These are phyloP conservation scores for Caenorhabditis parvicauda DNA, from an alignment of 2,888 invertebrate genomes.

Conservation along the genomic window DNA sequence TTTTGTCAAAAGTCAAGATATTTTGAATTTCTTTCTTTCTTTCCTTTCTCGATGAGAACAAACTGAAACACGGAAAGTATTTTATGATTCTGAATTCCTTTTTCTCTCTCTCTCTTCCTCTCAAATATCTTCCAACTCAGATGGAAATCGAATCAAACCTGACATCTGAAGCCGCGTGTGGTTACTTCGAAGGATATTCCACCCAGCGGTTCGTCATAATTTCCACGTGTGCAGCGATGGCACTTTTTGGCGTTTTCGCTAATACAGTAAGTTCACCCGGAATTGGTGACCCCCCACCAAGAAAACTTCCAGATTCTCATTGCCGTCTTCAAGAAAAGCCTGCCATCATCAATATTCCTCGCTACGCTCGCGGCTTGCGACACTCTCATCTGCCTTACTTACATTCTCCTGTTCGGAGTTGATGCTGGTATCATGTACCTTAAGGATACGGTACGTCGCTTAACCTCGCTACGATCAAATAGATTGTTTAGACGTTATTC, in stretches of 20 bases:
- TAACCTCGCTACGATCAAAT: neutral
- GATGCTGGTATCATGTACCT: slow-evolving; percentile 41
- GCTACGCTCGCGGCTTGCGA: slow-evolving; percentile 38
- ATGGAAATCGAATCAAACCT: neutral
- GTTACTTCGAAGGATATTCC: slow-evolving; percentile 42
- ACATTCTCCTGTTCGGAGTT: slow-evolving; percentile 43
- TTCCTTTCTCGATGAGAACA: no score
- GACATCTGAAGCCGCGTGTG: no score
- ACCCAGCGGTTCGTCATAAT: slow-evolving; percentile 41
- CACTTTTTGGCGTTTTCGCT: slow-evolving; percentile 34
- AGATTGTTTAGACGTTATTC: slow-evolving; percentile 28
- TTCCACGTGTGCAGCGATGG: slow-evolving; percentile 24
- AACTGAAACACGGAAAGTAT: no score
- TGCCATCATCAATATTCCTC: slow-evolving; percentile 41
- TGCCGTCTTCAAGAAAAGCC: slow-evolving; percentile 37
- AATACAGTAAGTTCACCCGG: slow-evolving; percentile 31
- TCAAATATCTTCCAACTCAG: neutral
- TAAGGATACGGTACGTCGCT: slow-evolving; percentile 23
- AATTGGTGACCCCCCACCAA: neutral
- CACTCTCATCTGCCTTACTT: slow-evolving; percentile 38
- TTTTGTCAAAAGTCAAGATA: no score
- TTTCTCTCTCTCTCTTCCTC: slow-evolving; percentile 2
- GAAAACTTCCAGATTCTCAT: slow-evolving; percentile 29
- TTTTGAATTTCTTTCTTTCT: no score
- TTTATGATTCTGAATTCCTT: neutral